Evolutionary conservation across 1,140 invertebrate genomes (phyloP), one percentile per base, ranked within the genome.

Genomic region (Pinna nobilis): DNA sequence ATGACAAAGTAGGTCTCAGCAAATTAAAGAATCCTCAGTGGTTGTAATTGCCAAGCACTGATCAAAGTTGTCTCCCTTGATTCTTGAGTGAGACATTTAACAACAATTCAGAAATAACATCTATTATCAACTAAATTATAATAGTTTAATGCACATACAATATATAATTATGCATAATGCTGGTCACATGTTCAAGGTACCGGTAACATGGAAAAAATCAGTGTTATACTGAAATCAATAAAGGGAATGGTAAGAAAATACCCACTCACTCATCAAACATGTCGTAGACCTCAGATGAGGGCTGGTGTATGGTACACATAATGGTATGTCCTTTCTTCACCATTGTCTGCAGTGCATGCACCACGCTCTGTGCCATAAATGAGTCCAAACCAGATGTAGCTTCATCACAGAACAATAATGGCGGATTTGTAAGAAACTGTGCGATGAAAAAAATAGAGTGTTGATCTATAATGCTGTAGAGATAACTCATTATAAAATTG

Each of bases 351-450:
- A 74, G 95, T 6, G 82, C 84, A 94, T 82, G 94, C 18, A 98
- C 93, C 23, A 98, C 95, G 86, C 96, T 98, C 78, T 94, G 93
- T 0, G 97, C 97, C 83, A 97, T 97, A 81, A 93, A 97, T 0
- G 97, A 95, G 87, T 99, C 97, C 49, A 98, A 88, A 92, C 98
- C 92, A 25, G 91, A 98, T 0, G 98, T 99, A 1, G 97, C 97
- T 85, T 99, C 98, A 86, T 99, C 98, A 88, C 97, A 99, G 85
- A 99, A 97, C 92, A 99, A 93, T 41, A 99, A 88, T 1, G 96
- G 94, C 2, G 97, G 97, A 90, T 99, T 94, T 0, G 97, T 99
- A 23, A 99, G 90, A 23, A 98, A 90, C 94, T 96, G 53, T 55
- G 41, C 23, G 25, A 30, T 37, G 4, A 49, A 33, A 6, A 28